Conservation (phyloP, 2,113 vertebrate genomes). For the Bubo scandiacus region DNA sequence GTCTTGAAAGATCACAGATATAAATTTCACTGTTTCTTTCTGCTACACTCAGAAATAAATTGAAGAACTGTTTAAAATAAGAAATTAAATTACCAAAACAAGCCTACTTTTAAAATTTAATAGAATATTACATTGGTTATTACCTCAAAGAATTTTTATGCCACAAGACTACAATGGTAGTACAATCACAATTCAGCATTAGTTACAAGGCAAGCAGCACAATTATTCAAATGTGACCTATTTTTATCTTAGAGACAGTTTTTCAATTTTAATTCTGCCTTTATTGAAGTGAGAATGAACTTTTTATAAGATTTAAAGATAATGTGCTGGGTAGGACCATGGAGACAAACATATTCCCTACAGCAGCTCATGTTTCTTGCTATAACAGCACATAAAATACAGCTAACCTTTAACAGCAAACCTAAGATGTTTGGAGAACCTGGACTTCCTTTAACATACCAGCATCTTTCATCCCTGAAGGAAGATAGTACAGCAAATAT, state of each 20-base stretch:
- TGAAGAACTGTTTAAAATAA: neutral
- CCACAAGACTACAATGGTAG: neutral
- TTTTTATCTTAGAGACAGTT: conserved; percentile 40
- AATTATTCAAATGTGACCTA: conserved; percentile 50
- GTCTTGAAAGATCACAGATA: neutral
- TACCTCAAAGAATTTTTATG: conserved; percentile 11
- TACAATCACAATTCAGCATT: neutral
- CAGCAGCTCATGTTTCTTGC: neutral
- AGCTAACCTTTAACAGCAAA: neutral
- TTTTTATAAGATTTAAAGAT: conserved; percentile 19
- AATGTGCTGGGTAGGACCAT: neutral
- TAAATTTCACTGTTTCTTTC: neutral
- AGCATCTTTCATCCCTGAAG: neutral
- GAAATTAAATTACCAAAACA: neutral
- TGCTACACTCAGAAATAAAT: neutral
- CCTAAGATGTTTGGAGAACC: neutral
- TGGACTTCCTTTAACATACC: neutral
- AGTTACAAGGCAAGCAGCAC: neutral
- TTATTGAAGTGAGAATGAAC: conserved; percentile 15
- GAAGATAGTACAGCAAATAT: neutral
- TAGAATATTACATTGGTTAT: neutral
- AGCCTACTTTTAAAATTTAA: neutral
- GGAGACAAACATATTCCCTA: neutral
- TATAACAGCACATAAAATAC: neutral
- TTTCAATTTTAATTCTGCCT: conserved; percentile 27